Evolutionary conservation across 2,113 vertebrate species (phyloP).

Genomic region (Pseudolaguvia tuberculata): DNA sequence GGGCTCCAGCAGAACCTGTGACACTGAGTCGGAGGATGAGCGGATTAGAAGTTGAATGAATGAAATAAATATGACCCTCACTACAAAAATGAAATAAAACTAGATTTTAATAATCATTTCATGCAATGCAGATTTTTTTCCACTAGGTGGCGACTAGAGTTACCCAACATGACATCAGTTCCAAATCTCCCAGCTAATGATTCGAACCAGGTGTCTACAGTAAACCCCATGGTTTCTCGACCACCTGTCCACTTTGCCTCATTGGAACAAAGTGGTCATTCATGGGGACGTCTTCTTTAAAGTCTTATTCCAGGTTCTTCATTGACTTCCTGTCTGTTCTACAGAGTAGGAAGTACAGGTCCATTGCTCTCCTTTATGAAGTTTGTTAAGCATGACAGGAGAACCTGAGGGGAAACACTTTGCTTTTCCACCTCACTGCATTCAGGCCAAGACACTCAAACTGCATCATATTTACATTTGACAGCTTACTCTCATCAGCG

Average conservation of each 20-base stretch:
- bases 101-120: not conserved
- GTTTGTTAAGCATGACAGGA: constrained; percentile 47
- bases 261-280: not conserved
- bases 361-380: not conserved
- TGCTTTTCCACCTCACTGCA: constrained; percentile 68
- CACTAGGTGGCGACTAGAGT: not conserved
- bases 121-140: not conserved
- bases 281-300: not conserved
- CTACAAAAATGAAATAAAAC: not conserved
- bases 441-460: constrained; percentile 42
- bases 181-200: not conserved
- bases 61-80: not conserved
- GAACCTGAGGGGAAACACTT: constrained; percentile 59
- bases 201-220: not conserved
- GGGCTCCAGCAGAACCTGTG: too few relatives aligned
- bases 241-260: not conserved
- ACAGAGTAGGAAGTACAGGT: constrained; percentile 31
- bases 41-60: too few relatives aligned
- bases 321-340: constrained; percentile 2
- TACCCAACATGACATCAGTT: not conserved
- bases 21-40: too few relatives aligned
- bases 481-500: constrained; percentile 25
- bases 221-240: not conserved
- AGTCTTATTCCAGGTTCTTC: not conserved
- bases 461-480: constrained; percentile 43